Percentiles rank a stretch among this genome's conserved stretches.
Evolutionary conservation across 2,113 vertebrate species (phyloP).

Genomic region (Centropus bengalensis): DNA sequence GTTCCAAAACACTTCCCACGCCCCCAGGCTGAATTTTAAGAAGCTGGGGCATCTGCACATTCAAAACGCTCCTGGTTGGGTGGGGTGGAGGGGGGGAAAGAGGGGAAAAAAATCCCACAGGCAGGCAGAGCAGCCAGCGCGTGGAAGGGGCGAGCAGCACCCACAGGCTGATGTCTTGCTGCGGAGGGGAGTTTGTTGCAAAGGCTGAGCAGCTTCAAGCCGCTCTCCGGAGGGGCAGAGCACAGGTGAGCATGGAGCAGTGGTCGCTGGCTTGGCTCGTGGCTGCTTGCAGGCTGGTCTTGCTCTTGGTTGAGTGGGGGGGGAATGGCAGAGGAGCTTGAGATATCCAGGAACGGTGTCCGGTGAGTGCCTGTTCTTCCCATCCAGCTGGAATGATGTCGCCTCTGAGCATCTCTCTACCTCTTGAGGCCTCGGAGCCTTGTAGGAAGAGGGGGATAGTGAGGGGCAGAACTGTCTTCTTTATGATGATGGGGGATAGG

Average conservation of each 20-base stretch:
- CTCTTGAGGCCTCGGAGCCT: background rate
- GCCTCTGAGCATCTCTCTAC: background rate
- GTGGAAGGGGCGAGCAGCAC: slow-evolving; percentile 45
- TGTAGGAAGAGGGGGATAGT: background rate
- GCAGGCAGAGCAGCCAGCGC: slow-evolving; percentile 22
- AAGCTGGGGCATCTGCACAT: slow-evolving; percentile 65
- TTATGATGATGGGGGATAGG: background rate
- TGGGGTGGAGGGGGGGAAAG: background rate
- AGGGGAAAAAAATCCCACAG: slow-evolving; percentile 19
- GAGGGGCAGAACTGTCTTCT: background rate
- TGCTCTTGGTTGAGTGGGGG: background rate
- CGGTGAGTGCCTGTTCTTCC: background rate
- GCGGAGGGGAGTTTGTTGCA: slow-evolving; percentile 27
- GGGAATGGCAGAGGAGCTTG: slow-evolving; percentile 22
- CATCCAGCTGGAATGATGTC: background rate
- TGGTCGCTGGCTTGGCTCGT: background rate
- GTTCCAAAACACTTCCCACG: slow-evolving; percentile 67
- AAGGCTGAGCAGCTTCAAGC: slow-evolving; percentile 18
- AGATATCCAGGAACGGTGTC: background rate
- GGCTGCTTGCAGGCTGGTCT: background rate
- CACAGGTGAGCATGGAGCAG: slow-evolving; percentile 49
- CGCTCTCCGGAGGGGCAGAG: slow-evolving; percentile 43
- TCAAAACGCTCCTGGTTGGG: background rate
- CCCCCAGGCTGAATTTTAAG: slow-evolving; percentile 60
- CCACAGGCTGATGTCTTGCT: slow-evolving; percentile 24